Conservation (phyloP, 2,113 vertebrate genomes). For the Meleagris gallopavo region DNA sequence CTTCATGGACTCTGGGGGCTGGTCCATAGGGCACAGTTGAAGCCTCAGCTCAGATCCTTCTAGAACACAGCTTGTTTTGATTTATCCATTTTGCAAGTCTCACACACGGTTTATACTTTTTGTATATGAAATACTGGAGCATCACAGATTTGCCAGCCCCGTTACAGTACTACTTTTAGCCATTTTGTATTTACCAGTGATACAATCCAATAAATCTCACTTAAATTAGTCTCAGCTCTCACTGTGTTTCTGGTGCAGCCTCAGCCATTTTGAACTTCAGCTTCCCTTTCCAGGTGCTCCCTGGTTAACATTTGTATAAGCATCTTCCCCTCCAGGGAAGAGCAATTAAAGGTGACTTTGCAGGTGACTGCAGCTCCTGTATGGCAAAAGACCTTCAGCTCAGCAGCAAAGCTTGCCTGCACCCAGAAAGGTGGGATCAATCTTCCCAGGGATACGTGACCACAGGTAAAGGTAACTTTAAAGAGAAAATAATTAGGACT, state of each 20-base stretch:
- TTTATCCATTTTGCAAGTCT: neutral
- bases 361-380: neutral
- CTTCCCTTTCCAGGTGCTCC: neutral
- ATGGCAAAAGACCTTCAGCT: rapidly evolving
- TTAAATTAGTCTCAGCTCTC: slow-evolving; percentile 2
- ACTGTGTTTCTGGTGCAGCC: neutral
- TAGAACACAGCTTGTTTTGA: neutral
- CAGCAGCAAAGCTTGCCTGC: neutral
- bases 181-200: slow-evolving; percentile 50
- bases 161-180: neutral
- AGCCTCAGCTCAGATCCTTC: neutral
- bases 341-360: rapidly evolving
- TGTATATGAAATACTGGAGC: neutral
- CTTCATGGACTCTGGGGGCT: neutral
- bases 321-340: too few relatives aligned
- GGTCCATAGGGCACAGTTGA: neutral
- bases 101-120: neutral
- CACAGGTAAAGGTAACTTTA: neutral
- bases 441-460: rapidly evolving
- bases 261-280: neutral
- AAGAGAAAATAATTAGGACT: rapidly evolving
- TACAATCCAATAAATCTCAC: slow-evolving; percentile 67
- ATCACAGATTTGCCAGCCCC: neutral
- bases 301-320: rapidly evolving
- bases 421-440: neutral